A percentile compares a stretch with the other conserved stretches of the same genome.
These are phyloP conservation scores for Pogonomyrmex californicus DNA, from an alignment of 1,140 invertebrate species.

Conservation along the genomic window DNA sequence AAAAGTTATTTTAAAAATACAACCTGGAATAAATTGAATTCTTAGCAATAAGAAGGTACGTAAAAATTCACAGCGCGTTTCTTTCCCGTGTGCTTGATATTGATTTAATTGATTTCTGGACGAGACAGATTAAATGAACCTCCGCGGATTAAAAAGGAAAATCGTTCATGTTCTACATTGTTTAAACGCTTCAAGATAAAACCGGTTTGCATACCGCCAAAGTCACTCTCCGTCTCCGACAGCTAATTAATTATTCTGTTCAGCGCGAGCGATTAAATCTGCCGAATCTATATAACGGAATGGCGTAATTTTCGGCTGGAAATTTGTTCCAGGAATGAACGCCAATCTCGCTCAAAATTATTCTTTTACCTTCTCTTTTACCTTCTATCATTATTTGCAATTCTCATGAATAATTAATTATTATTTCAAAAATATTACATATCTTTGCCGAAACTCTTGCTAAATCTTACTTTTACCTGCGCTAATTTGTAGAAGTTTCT, in stretches of 20 bases:
- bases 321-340: slow-evolving; percentile 5
- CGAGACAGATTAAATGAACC: neutral
- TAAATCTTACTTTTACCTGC: neutral
- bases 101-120: neutral
- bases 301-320: neutral
- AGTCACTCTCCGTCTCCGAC: neutral
- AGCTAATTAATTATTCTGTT: slow-evolving; percentile 45
- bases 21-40: neutral
- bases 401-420: neutral
- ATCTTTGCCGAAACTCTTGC: neutral
- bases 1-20: slow-evolving; percentile 5
- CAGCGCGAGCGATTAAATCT: slow-evolving; percentile 30
- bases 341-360: neutral
- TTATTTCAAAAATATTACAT: slow-evolving; percentile 12
- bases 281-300: slow-evolving; percentile 34
- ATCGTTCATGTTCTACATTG: neutral
- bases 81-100: neutral
- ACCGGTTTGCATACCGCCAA: neutral
- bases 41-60: neutral
- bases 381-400: slow-evolving; percentile 4
- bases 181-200: slow-evolving; percentile 8
- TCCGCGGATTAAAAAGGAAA: neutral
- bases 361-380: neutral
- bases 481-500: neutral
- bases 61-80: neutral